Evolutionary conservation across 2,113 vertebrate species (phyloP), one percentile per base, ranked within the genome.

Genomic region (Antennarius striatus): DNA sequence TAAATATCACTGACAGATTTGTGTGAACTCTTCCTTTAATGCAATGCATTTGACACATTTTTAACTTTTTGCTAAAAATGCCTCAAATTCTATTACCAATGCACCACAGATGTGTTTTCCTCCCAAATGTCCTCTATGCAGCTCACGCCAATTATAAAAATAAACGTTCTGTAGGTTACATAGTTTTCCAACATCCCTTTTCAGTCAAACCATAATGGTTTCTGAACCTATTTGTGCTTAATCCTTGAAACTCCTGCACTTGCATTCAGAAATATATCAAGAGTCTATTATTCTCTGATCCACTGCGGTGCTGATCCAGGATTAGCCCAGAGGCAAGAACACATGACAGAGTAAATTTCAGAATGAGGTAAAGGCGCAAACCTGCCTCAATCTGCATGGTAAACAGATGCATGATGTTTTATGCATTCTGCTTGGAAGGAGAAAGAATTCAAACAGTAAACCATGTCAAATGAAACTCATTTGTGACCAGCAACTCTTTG

Each of bases 291-390:
- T 80, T 48, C n/a, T 0, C 43, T 75, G 53, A 68, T 75, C 57
- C 71, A 61, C 50, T 69, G 60, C 68, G 63, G 6, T 28, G 71
- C 47, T 80, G 75, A 73, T 75, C 80, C 75, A 53, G 74, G 63
- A 79, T 87, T 76, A 85, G 63, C 74, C 72, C 46, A 16, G 40
- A 71, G 56, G 65, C 46, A 30, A 13, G 15, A 79, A 52, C 82
- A 71, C 71, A 76, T 68, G 73, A 75, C 29, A 3, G 56, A 57
- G 47, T 68, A 56, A 77, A 73, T 13, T 73, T 60, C 17, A 12
- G 39, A 46, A 47, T 8, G 51, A 60, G 9, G 49, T 43, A 57
- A 74, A 64, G 22, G 67, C 52, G 66, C 56, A 50, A 16, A 65
- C 46, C 47, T 16, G 14, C 43, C 1, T 47, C 28, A 28, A 12